phyloP scores from a whole-genome alignment of 2,113 vertebrate species.

The Raphicerus campestris region DNA sequence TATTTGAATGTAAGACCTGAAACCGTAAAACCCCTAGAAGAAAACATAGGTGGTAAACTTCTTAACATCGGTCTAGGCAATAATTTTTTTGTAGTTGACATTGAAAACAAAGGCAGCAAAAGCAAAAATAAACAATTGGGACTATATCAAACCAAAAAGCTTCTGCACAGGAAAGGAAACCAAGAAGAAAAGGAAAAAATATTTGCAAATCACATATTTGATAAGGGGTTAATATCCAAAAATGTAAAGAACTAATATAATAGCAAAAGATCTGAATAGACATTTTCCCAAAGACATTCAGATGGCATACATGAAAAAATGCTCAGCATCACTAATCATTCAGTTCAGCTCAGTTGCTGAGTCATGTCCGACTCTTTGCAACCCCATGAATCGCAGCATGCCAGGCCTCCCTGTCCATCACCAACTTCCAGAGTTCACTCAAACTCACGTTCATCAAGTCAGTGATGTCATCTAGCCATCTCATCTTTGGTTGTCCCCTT shows the following conservation, averaged over 20 bases:
- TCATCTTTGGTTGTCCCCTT: no score
- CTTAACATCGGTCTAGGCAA: not conserved
- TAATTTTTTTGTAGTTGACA: not conserved
- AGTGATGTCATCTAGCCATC: no score
- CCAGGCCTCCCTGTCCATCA: no score
- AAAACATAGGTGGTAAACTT: not conserved
- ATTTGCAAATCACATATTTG: not conserved
- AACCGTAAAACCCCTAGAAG: not conserved
- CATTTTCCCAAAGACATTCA: not conserved
- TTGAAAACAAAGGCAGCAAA: not conserved
- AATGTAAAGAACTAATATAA: not conserved
- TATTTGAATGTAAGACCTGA: not conserved
- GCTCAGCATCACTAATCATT: not conserved
- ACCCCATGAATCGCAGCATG: no score
- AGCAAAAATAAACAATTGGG: not conserved
- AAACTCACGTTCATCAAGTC: no score
- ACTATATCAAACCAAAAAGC: not conserved
- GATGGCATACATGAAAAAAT: not conserved
- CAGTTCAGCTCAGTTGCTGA: no score
- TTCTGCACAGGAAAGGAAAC: not conserved
- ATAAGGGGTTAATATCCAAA: not conserved
- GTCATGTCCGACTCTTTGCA: fast-evolving
- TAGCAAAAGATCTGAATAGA: not conserved
- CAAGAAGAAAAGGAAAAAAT: not conserved
- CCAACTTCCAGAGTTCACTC: no score